A percentile compares a stretch with the other conserved stretches of the same genome.
These are phyloP conservation scores for Eudasyphora cyanicolor DNA, from an alignment of 2,888 invertebrate species.

Conservation along the genomic window DNA sequence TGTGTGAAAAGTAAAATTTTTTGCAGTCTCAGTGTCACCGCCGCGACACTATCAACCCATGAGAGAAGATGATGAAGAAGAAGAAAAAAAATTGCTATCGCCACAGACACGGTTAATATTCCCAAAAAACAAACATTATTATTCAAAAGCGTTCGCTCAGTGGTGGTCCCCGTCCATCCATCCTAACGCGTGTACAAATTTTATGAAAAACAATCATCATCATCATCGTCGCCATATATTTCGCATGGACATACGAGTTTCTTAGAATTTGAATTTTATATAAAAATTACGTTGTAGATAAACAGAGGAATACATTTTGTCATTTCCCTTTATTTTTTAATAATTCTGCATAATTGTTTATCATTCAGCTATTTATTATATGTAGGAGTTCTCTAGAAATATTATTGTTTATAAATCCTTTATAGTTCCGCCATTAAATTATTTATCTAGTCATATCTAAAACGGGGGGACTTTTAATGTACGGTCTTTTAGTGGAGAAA, in stretches of 20 bases:
- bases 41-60: too few relatives aligned
- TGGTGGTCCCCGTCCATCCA: background rate
- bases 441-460: too few relatives aligned
- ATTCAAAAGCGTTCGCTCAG: conserved; percentile 2
- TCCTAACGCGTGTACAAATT: background rate
- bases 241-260: background rate
- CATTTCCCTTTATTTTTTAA: background rate
- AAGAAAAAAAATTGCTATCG: background rate
- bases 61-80: background rate
- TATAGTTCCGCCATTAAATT: too few relatives aligned
- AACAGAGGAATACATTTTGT: background rate
- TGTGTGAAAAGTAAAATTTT: too few relatives aligned
- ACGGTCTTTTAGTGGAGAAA: too few relatives aligned
- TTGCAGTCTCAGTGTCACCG: background rate
- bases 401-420: too few relatives aligned
- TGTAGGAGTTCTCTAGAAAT: too few relatives aligned
- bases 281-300: background rate
- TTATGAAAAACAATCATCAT: too few relatives aligned
- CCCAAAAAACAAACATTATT: background rate
- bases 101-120: background rate
- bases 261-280: background rate
- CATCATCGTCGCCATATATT: too few relatives aligned
- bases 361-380: too few relatives aligned
- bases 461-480: too few relatives aligned
- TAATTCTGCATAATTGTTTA: too few relatives aligned